Evolutionary conservation across 2,888 invertebrate genomes (phyloP).

Genomic region (Argyra leucocephala): DNA sequence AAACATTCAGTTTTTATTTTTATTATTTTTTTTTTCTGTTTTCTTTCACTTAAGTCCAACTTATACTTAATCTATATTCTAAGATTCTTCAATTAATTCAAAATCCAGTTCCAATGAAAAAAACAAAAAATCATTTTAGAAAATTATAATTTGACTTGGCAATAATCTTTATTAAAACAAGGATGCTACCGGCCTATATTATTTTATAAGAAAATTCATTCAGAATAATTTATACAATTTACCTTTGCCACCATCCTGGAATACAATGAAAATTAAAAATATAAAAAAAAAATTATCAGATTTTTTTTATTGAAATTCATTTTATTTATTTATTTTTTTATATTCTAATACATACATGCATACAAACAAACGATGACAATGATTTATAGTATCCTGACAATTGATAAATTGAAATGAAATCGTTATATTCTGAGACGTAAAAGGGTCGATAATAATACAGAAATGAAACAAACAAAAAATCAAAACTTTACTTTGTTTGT

Average conservation of each 20-base stretch:
- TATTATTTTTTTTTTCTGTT: too few species aligned
- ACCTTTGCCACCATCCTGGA: constrained; percentile 6
- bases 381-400: constrained; percentile 4
- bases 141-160: too few species aligned
- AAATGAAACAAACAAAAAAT: not conserved
- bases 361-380: not conserved
- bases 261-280: not conserved
- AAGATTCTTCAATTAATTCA: too few species aligned
- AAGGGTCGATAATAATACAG: not conserved
- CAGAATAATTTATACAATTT: not conserved
- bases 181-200: too few species aligned
- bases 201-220: not conserved
- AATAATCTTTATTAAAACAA: too few species aligned
- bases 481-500: too few species aligned
- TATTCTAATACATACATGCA: not conserved
- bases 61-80: too few species aligned
- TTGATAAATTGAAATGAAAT: not conserved
- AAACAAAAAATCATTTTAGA: too few species aligned
- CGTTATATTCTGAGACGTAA: not conserved
- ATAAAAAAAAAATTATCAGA: not conserved
- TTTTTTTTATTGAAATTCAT: not conserved
- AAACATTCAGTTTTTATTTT: not conserved
- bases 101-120: too few species aligned
- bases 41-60: too few species aligned
- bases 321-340: too few species aligned